These are phyloP conservation scores for Corythornis vintsioides DNA, from an alignment of 2,113 vertebrate genomes.

Conservation along the genomic window DNA sequence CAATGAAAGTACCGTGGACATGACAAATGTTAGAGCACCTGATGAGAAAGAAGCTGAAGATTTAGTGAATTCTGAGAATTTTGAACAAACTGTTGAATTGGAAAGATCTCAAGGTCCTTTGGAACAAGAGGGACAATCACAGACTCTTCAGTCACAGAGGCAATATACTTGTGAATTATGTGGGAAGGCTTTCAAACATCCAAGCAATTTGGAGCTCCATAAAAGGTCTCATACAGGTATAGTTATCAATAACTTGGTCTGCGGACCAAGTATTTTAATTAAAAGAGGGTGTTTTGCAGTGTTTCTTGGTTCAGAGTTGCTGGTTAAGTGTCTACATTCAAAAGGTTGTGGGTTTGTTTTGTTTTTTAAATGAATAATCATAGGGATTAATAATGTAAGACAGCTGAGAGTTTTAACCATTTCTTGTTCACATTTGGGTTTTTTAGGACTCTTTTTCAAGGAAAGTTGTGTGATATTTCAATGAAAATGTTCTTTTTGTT, in stretches of 20 bases:
- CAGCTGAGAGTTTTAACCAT: not conserved
- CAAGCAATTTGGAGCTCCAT: slow-evolving; percentile 97
- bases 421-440: not conserved
- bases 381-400: not conserved
- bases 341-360: not conserved
- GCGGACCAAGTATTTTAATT: not conserved
- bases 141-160: slow-evolving; percentile 70
- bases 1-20: slow-evolving; percentile 30
- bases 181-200: slow-evolving; percentile 95
- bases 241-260: slow-evolving; percentile 36
- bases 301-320: not conserved
- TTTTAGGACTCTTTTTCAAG: not conserved
- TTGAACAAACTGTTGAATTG: slow-evolving; percentile 16
- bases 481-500: not conserved
- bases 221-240: slow-evolving; percentile 96
- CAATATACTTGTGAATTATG: slow-evolving; percentile 91
- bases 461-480: not conserved
- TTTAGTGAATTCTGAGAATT: not conserved
- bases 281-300: not conserved
- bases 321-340: not conserved
- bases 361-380: not conserved
- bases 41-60: slow-evolving; percentile 61
- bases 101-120: slow-evolving; percentile 36
- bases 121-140: slow-evolving; percentile 59
- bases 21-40: not conserved